Evolutionary conservation across 2,797 vertebrate genomes (phyloP).

Genomic region (Schizopygopsis pylzovi): DNA sequence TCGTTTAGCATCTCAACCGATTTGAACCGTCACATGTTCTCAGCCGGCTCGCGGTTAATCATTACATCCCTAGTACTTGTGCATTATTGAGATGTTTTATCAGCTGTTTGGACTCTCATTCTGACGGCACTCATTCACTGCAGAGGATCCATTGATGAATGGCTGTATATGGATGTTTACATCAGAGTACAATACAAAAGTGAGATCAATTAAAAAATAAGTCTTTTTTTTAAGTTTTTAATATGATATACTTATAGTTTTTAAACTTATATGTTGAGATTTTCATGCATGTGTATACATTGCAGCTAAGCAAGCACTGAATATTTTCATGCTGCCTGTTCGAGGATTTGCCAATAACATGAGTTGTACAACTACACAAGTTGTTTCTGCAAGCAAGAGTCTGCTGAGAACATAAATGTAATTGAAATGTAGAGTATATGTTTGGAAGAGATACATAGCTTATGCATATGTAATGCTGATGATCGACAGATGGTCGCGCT

Average conservation of each 20-base stretch:
- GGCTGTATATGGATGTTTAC: too few relatives aligned
- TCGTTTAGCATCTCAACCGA: too few relatives aligned
- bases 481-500: neutral
- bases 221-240: too few relatives aligned
- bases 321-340: neutral
- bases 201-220: too few relatives aligned
- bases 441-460: neutral
- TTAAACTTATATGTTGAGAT: neutral
- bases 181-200: neutral
- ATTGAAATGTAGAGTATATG: neutral
- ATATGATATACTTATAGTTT: too few relatives aligned
- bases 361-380: neutral
- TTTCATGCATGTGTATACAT: neutral
- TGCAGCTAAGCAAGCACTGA: neutral
- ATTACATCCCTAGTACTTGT: too few relatives aligned
- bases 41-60: too few relatives aligned
- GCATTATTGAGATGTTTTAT: too few relatives aligned
- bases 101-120: too few relatives aligned
- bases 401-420: neutral
- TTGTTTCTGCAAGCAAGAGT: neutral
- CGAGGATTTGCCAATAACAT: neutral
- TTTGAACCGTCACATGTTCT: too few relatives aligned
- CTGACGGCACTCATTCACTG: too few relatives aligned
- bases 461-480: conserved; percentile 5
- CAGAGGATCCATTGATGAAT: neutral